Conservation (phyloP, 2,888 invertebrate species). For the Parnassius mnemosyne region DNA sequence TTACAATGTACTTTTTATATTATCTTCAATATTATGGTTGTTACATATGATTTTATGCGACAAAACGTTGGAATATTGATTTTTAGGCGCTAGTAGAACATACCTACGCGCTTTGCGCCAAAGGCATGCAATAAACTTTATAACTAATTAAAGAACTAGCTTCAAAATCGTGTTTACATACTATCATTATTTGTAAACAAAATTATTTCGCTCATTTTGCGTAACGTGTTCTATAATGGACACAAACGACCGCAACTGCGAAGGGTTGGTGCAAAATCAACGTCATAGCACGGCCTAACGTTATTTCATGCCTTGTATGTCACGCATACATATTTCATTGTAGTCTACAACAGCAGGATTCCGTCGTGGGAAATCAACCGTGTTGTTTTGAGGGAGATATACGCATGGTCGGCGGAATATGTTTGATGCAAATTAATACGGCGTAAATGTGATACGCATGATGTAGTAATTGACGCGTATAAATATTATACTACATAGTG, state of each 20-base stretch:
- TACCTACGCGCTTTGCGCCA: too few relatives aligned
- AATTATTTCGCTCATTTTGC: conserved; percentile 5
- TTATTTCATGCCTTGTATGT: conserved; percentile 64
- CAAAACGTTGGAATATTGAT: too few relatives aligned
- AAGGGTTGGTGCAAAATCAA: conserved; percentile 44
- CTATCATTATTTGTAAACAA: too few relatives aligned
- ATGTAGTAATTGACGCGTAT: conserved; percentile 4
- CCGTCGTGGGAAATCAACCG: conserved; percentile 66
- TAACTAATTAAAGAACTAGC: too few relatives aligned
- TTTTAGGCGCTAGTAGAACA: too few relatives aligned
- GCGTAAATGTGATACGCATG: conserved; percentile 20
- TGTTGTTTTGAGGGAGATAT: conserved; percentile 31
- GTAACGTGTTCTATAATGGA: conserved; percentile 35
- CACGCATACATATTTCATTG: conserved; percentile 73
- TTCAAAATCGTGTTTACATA: too few relatives aligned
- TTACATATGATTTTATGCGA: too few relatives aligned
- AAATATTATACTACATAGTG: conserved; percentile 6
- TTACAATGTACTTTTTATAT: too few relatives aligned
- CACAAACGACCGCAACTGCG: conserved; percentile 33
- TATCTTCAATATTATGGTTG: too few relatives aligned
- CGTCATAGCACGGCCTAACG: conserved; percentile 48
- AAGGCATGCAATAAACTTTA: too few relatives aligned
- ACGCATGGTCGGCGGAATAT: conserved; percentile 27
- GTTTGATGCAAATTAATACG: conserved; percentile 37
- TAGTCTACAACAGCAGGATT: conserved; percentile 59